These are phyloP conservation scores for Sussaba pulchella DNA, from an alignment of 2,888 invertebrate genomes.

Conservation along the genomic window DNA sequence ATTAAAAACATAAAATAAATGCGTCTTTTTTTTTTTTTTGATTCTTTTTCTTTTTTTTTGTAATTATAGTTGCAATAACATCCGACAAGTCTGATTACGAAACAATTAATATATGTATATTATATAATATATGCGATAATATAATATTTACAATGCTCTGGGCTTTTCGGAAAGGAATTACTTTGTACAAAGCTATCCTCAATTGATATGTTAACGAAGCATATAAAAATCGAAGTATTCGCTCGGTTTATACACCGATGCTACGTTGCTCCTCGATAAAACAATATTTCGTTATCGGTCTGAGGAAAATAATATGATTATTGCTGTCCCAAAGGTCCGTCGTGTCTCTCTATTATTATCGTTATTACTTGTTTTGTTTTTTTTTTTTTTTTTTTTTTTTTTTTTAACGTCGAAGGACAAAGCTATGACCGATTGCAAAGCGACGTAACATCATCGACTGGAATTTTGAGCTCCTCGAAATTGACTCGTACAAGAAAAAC, in stretches of 20 bases:
- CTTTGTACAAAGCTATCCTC: slow-evolving; percentile 65
- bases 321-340: slow-evolving; percentile 50
- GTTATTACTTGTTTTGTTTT: no score
- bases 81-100: slow-evolving; percentile 67
- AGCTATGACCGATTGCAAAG: slow-evolving; percentile 53
- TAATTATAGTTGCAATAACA: slow-evolving; percentile 66
- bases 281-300: slow-evolving; percentile 25
- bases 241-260: slow-evolving; percentile 1
- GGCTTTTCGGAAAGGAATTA: slow-evolving; percentile 55
- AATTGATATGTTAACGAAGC: slow-evolving; percentile 62
- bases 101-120: slow-evolving; percentile 65
- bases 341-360: slow-evolving; percentile 17
- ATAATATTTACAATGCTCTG: slow-evolving; percentile 59
- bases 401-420: slow-evolving; percentile 38
- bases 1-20: background rate
- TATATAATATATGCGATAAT: slow-evolving; percentile 57
- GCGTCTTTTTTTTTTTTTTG: slow-evolving; percentile 33
- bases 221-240: slow-evolving; percentile 44
- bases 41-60: slow-evolving; percentile 44
- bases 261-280: slow-evolving; percentile 9
- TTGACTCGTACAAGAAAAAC: slow-evolving; percentile 26
- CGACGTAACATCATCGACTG: slow-evolving; percentile 38
- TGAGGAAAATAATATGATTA: slow-evolving; percentile 26
- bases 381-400: no score
- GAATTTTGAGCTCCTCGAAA: slow-evolving; percentile 44